Conservation (phyloP, 2,113 vertebrate genomes). For the Microcebus tavaratra region DNA sequence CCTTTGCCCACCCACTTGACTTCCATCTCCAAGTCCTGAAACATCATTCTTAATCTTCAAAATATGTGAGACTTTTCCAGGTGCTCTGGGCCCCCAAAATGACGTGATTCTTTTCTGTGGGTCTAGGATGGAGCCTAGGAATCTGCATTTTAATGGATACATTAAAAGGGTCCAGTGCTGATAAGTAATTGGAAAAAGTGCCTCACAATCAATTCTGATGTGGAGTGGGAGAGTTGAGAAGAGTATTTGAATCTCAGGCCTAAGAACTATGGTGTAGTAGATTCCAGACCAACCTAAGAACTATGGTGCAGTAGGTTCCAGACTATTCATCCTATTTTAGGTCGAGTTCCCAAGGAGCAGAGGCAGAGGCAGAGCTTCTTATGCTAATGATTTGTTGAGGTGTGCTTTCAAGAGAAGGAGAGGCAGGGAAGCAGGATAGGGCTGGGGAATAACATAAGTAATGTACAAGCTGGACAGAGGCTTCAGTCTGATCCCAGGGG, state of each 20-base stretch:
- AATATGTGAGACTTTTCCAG: not conserved
- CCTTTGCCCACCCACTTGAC: not conserved
- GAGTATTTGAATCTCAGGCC: not conserved
- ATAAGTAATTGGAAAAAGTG: not conserved
- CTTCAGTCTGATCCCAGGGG: not conserved
- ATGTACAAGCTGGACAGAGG: not conserved
- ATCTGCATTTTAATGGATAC: not conserved
- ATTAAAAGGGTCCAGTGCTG: not conserved
- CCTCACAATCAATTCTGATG: not conserved
- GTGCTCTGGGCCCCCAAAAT: not conserved
- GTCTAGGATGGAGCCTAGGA: not conserved
- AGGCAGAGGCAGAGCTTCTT: not conserved
- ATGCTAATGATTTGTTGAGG: not conserved
- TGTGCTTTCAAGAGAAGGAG: not conserved
- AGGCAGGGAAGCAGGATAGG: not conserved
- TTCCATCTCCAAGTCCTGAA: not conserved
- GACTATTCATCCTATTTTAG: not conserved
- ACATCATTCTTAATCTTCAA: not conserved
- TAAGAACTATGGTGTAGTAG: not conserved
- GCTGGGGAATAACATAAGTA: not conserved
- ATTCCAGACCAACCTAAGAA: not conserved
- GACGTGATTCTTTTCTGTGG: not conserved
- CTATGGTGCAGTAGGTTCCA: not conserved
- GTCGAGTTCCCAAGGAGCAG: not conserved
- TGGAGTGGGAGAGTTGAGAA: not conserved